A percentile compares a stretch with the other conserved stretches of the same genome.
Evolutionary conservation across 35 echinoderm and acorn worm species (phyloP).

Genomic region (Acanthaster planci): DNA sequence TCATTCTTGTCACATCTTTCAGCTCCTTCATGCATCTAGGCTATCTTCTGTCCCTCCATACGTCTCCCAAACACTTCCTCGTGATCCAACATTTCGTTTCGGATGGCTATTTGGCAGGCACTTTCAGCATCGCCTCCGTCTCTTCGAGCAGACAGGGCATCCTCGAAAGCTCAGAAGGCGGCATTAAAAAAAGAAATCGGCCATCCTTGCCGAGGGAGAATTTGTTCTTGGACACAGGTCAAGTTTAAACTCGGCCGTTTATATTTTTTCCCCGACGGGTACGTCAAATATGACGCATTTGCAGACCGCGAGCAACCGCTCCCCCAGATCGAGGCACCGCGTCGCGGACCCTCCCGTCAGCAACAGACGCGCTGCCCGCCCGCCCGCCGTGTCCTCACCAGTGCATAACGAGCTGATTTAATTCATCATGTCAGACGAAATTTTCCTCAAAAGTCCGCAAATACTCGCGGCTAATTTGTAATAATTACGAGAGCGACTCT

Average conservation of each 20-base stretch:
- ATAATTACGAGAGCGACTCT: conserved; percentile 21
- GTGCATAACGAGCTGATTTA: conserved; percentile 16
- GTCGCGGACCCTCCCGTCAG: background rate
- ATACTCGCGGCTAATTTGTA: conserved; percentile 31
- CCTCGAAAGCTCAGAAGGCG: background rate
- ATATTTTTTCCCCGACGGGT: background rate
- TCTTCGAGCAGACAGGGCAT: background rate
- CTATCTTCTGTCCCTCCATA: background rate
- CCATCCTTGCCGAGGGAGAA: background rate
- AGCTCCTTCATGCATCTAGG: background rate
- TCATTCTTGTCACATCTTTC: no score
- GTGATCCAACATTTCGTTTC: background rate
- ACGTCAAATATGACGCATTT: conserved; percentile 8
- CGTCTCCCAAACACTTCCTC: background rate
- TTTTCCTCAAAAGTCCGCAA: conserved; percentile 23
- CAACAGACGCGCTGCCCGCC: conserved; percentile 3
- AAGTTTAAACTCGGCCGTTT: conserved; percentile 7
- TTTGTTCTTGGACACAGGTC: conserved; percentile 9
- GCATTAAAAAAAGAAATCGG: background rate
- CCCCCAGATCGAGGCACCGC: background rate
- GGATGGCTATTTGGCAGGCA: background rate
- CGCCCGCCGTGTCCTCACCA: background rate
- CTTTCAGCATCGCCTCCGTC: conserved; percentile 2
- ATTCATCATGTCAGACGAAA: conserved; percentile 22
- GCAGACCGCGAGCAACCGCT: background rate